Conservation (phyloP, 2,888 invertebrate genomes). For the Caenorhabditis parvicauda region DNA sequence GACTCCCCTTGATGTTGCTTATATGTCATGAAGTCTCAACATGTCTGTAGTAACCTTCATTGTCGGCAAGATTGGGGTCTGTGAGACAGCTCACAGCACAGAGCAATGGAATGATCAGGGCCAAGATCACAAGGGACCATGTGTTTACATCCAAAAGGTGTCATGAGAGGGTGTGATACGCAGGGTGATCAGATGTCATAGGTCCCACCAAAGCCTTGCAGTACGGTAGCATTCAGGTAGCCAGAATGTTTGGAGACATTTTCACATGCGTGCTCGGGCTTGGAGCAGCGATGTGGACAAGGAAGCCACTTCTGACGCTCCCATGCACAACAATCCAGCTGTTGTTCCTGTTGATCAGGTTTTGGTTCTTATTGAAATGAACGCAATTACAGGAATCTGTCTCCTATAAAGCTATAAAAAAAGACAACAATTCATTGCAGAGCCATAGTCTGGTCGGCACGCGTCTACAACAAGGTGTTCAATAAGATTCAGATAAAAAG, state of each 20-base stretch:
- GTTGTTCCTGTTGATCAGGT: slow-evolving; percentile 37
- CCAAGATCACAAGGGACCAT: too few species aligned
- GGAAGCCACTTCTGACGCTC: slow-evolving; percentile 39
- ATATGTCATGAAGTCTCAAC: too few species aligned
- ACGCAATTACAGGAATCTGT: too few species aligned
- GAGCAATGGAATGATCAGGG: too few species aligned
- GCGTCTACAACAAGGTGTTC: slow-evolving; percentile 27
- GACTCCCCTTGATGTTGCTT: neutral
- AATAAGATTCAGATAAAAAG: slow-evolving; percentile 27
- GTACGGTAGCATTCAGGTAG: slow-evolving; percentile 28
- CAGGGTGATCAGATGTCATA: too few species aligned
- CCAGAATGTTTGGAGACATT: slow-evolving; percentile 49
- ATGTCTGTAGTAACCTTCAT: too few species aligned
- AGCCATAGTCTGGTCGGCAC: slow-evolving; percentile 39
- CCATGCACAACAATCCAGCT: slow-evolving; percentile 47
- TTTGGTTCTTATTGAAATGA: neutral
- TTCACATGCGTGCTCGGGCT: slow-evolving; percentile 49
- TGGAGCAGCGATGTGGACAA: slow-evolving; percentile 53
- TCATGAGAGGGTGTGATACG: too few species aligned
- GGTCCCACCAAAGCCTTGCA: neutral
- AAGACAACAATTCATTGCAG: too few species aligned
- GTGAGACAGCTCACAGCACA: too few species aligned
- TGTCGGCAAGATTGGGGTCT: too few species aligned
- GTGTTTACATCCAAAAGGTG: neutral
- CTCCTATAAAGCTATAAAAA: neutral